These are phyloP conservation scores for Micromys minutus DNA, from an alignment of 2,113 vertebrate genomes.

Conservation along the genomic window DNA sequence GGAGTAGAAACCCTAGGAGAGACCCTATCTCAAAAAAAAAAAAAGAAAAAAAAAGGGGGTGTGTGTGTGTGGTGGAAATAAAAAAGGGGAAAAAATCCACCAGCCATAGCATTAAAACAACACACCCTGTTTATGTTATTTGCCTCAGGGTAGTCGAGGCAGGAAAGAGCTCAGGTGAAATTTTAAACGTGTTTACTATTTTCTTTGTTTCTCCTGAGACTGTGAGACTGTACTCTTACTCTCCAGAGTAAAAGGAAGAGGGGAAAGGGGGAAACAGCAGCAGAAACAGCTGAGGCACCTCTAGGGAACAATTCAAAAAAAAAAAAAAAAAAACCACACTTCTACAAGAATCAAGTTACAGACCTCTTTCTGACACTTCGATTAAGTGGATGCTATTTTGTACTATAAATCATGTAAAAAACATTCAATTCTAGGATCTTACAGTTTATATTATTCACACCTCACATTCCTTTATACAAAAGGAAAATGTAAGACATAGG, in stretches of 20 bases:
- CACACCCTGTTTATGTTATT: not conserved
- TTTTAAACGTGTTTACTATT: constrained; percentile 59
- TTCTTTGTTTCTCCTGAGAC: constrained; percentile 29
- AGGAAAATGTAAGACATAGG: not conserved
- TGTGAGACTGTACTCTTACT: constrained; percentile 29
- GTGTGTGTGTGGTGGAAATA: no score
- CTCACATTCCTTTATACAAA: no score
- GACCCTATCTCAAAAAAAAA: not conserved
- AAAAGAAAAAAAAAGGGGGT: not conserved
- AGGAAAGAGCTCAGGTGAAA: constrained; percentile 46
- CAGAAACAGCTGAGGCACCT: constrained; percentile 26
- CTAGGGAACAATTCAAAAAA: not conserved
- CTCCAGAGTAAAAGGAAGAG: not conserved
- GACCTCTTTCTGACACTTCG: not conserved
- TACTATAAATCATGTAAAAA: not conserved
- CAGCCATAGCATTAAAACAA: not conserved
- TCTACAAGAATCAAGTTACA: constrained; percentile 16
- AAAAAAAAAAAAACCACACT: no score
- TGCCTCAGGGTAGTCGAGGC: not conserved
- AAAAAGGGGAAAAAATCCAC: not conserved
- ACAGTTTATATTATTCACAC: not conserved
- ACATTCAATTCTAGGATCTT: constrained; percentile 16
- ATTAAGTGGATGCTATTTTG: not conserved
- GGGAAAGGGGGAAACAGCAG: constrained; percentile 22
- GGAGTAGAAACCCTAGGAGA: no score